phyloP scores from a whole-genome alignment of 2,113 vertebrate genomes.

The Andinoacara biseriatus region DNA sequence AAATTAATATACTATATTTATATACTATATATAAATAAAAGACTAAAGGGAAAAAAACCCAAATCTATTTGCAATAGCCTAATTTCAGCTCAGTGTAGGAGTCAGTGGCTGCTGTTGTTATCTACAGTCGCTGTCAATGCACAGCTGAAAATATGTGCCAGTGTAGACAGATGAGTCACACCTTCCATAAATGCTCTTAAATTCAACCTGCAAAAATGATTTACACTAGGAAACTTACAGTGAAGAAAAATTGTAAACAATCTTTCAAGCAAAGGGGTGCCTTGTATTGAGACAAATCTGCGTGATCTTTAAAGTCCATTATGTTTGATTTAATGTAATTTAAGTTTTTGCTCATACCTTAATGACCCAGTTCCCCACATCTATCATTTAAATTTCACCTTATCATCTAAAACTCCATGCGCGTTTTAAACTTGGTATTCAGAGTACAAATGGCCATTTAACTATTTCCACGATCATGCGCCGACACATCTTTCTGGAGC shows the following conservation, averaged over 20 bases:
- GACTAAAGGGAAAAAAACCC: too few species aligned
- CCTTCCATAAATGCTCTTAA: background rate
- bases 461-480: conserved; percentile 49
- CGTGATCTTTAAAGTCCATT: conserved; percentile 9
- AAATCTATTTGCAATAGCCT: too few species aligned
- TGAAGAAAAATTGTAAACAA: background rate
- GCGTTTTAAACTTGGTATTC: conserved; percentile 23
- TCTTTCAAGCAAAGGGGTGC: background rate
- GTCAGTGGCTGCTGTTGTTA: background rate
- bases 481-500: conserved; percentile 8
- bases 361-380: conserved; percentile 5
- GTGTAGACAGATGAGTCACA: background rate
- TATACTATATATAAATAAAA: too few species aligned
- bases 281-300: background rate
- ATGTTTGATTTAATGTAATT: conserved; percentile 13
- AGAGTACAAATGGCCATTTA: conserved; percentile 36
- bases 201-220: background rate
- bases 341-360: conserved; percentile 12
- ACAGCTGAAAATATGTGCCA: background rate
- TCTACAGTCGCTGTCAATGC: background rate
- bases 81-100: too few species aligned
- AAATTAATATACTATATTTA: too few species aligned
- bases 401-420: conserved; percentile 4
- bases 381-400: conserved; percentile 20
- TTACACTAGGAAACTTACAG: background rate